These are phyloP conservation scores for Sebastes nivosus DNA, from an alignment of 2,797 vertebrate species.

Conservation along the genomic window DNA sequence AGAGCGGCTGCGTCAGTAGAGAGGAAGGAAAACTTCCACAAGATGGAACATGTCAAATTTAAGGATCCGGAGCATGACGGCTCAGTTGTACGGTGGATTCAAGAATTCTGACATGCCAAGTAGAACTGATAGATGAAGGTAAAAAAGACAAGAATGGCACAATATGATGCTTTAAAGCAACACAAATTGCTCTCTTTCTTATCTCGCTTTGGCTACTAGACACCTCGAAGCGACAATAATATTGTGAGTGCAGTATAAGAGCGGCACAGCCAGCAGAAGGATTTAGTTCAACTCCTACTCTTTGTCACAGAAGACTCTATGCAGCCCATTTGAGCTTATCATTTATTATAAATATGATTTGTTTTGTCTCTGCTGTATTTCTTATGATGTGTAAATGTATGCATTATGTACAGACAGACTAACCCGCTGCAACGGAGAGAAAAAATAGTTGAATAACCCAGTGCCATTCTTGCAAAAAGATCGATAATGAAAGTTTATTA, in stretches of 20 bases:
- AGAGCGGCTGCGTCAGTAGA: background rate
- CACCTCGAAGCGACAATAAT: background rate
- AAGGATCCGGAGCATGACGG: constrained; percentile 17
- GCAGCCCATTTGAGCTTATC: background rate
- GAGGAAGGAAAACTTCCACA: background rate
- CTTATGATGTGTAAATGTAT: background rate
- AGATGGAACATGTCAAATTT: constrained; percentile 31
- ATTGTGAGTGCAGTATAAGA: background rate
- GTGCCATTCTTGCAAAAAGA: background rate
- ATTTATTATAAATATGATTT: constrained; percentile 3
- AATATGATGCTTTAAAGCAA: background rate
- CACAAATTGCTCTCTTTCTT: constrained; percentile 6
- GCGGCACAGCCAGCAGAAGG: background rate
- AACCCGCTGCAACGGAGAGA: background rate
- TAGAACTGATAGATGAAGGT: constrained; percentile 6
- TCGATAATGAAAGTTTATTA: background rate
- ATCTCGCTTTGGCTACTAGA: background rate
- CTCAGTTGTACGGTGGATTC: constrained; percentile 4
- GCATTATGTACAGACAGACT: background rate
- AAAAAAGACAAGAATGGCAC: constrained; percentile 13
- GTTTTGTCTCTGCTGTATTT: background rate
- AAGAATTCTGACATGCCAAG: background rate
- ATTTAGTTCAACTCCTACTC: background rate
- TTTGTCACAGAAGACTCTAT: background rate
- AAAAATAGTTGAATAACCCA: background rate